Evolutionary conservation across 2,888 invertebrate species (phyloP).

Genomic region (Drosophila birchii): DNA sequence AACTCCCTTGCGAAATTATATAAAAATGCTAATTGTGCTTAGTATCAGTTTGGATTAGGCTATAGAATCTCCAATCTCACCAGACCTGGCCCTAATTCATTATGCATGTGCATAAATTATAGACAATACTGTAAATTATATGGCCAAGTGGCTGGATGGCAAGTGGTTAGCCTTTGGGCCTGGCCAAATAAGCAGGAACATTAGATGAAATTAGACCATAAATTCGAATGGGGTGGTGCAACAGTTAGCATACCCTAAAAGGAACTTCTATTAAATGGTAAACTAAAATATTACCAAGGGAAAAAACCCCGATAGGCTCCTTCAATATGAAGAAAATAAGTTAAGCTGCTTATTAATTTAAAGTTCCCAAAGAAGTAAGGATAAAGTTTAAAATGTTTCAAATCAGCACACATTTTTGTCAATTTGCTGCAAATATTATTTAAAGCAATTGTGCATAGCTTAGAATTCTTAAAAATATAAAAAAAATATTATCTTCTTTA

Average conservation of each 20-base stretch:
- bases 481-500: neutral
- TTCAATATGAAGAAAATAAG: neutral
- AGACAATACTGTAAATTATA: constrained; percentile 63
- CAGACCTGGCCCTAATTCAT: constrained; percentile 25
- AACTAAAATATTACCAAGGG: neutral
- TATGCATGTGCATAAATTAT: constrained; percentile 73
- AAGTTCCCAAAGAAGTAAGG: neutral
- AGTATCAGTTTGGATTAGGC: constrained; percentile 55
- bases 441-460: neutral
- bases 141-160: constrained; percentile 44
- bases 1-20: constrained; percentile 36
- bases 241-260: neutral
- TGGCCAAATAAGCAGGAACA: constrained; percentile 25
- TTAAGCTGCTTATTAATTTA: neutral
- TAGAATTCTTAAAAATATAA: neutral
- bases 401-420: neutral
- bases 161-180: constrained; percentile 54
- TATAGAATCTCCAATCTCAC: constrained; percentile 32
- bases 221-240: neutral
- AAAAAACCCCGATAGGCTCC: neutral
- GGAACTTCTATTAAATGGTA: neutral
- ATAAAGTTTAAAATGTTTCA: neutral
- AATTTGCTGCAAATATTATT: neutral
- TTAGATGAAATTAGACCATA: constrained; percentile 1
- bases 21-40: constrained; percentile 47